phyloP scores from a whole-genome alignment of 1,140 invertebrate genomes.

The Gerris buenoi region DNA sequence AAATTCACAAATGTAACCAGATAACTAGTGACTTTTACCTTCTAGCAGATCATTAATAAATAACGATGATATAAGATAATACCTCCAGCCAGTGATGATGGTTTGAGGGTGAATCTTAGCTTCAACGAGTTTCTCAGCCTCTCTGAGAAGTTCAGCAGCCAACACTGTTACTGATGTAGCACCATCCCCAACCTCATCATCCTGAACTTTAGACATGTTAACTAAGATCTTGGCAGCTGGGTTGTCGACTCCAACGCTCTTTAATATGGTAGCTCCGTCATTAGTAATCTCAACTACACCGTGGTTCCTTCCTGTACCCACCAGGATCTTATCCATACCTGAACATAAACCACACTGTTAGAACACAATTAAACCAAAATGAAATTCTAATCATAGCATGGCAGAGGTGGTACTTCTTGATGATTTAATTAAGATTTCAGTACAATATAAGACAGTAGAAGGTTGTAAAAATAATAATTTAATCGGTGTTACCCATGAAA shows the following conservation, averaged over 20 bases:
- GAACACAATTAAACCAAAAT: too few relatives aligned
- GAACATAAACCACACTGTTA: too few relatives aligned
- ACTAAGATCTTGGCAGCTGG: slow-evolving; percentile 97
- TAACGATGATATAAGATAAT: too few relatives aligned
- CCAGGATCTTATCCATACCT: slow-evolving; percentile 97
- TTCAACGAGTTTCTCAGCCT: slow-evolving; percentile 86
- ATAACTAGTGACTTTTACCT: background rate
- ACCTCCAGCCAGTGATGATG: slow-evolving; percentile 88
- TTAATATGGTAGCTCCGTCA: slow-evolving; percentile 97
- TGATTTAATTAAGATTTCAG: too few relatives aligned
- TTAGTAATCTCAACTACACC: slow-evolving; percentile 93
- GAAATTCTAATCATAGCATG: too few relatives aligned
- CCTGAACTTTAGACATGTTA: slow-evolving; percentile 95
- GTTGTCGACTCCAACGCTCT: slow-evolving; percentile 94
- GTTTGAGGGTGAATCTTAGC: slow-evolving; percentile 97
- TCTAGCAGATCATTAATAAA: too few relatives aligned
- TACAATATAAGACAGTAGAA: too few relatives aligned
- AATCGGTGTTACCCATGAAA: too few relatives aligned
- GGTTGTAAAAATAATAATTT: too few relatives aligned
- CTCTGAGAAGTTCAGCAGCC: slow-evolving; percentile 86
- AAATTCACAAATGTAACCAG: too few relatives aligned
- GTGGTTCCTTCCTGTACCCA: slow-evolving; percentile 63
- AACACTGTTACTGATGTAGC: slow-evolving; percentile 94
- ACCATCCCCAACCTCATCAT: slow-evolving; percentile 99
- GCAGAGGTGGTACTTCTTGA: too few relatives aligned